Evolutionary conservation across 2,888 invertebrate genomes (phyloP), one percentile per base, ranked within the genome.

Genomic region (Yponomeuta sedellus): DNA sequence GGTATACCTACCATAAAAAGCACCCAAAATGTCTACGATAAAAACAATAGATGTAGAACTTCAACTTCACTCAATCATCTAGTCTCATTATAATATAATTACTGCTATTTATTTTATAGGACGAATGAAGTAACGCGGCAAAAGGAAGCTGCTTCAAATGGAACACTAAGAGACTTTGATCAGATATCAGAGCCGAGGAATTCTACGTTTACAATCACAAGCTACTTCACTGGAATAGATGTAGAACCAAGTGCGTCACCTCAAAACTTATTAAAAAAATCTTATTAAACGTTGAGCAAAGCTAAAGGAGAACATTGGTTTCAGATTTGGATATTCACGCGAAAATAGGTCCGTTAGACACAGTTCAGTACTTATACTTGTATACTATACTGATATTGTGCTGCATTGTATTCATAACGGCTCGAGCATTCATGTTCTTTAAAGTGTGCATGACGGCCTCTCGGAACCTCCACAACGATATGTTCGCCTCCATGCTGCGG

Each of bases 401-500:
- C 71, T 92, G 92, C 71, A 89, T 93, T 65, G 79, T 93, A 71
- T 86, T 92, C 79, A 93, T 93, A 63, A 85, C 93, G 10, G 85
- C 92, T 8, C 90, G 95, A 16, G 94, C 94, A 0, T 92, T 93
- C 71, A 88, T 94, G 73, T 96, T 95, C 84, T 96, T 96, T 82
- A 93, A 93, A 74, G 92, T 95, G 16, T 96, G 95, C 80, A 95
- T 96, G 93, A 93, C 92, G 12, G 93, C 97, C 0, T 96, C 97
- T 0, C 92, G 93, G 69, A 93, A 92, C 68, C 92, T 98, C 2
- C 98, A 98, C 81, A 94, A 95, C 74, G 91, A 89, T n/a, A 97
- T 98, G 97, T 97, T 98, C 82, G 86, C 92, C 61, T 93, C 95
- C 64, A 92, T 98, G 74, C 88, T 97, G 8, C 91, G 94, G 70